Percentiles rank a stretch among this genome's conserved stretches.
phyloP scores from a whole-genome alignment of 2,113 vertebrate species.

The Dolichallabes microphthalmus region DNA sequence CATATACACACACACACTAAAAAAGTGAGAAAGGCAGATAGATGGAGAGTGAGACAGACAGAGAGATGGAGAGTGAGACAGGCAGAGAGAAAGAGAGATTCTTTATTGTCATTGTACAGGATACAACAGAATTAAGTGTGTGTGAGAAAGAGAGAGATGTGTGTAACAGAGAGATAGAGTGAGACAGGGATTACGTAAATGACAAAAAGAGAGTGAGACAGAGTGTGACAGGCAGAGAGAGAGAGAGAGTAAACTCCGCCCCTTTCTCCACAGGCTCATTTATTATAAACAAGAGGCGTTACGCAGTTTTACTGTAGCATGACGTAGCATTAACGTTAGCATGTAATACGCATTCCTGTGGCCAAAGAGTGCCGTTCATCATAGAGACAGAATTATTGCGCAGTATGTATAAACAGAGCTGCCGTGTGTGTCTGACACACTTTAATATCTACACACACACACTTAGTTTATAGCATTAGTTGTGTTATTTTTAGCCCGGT shows the following conservation, averaged over 20 bases:
- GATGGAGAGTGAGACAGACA: neutral
- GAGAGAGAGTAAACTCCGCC: neutral
- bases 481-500: neutral
- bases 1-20: too few species aligned
- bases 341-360: neutral
- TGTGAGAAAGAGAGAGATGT: too few species aligned
- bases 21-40: neutral
- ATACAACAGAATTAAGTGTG: too few species aligned
- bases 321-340: neutral
- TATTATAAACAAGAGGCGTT: neutral
- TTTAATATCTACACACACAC: neutral
- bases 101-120: too few species aligned
- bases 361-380: neutral
- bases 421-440: neutral
- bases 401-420: neutral
- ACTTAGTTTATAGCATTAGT: slow-evolving; percentile 4
- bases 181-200: too few species aligned
- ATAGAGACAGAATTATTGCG: neutral
- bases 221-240: neutral
- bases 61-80: neutral
- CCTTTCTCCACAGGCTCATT: neutral
- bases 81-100: neutral
- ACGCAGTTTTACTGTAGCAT: neutral
- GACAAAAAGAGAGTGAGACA: neutral
- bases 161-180: neutral